Percentiles rank a stretch among this genome's conserved stretches.
Evolutionary conservation across 1,140 invertebrate species (phyloP).

Genomic region (Campoletis sonorensis): DNA sequence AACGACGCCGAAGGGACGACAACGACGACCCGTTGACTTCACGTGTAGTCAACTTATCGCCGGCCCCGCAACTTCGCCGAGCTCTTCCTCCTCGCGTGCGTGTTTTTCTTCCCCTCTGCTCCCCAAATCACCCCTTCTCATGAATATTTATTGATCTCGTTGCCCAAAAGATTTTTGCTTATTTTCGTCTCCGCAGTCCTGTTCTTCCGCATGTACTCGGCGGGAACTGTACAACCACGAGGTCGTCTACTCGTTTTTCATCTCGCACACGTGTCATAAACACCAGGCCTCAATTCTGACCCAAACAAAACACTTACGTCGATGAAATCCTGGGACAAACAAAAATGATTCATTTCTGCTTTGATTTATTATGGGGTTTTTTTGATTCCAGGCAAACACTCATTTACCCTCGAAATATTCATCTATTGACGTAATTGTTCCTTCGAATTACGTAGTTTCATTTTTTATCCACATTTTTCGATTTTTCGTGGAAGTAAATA

Average conservation of each 20-base stretch:
- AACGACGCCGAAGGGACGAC: slow-evolving; percentile 29
- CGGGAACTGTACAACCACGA: neutral
- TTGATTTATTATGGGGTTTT: too few species aligned
- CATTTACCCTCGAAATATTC: too few species aligned
- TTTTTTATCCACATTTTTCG: too few species aligned
- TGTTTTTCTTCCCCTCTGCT: neutral
- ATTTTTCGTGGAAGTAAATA: too few species aligned
- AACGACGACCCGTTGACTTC: slow-evolving; percentile 43
- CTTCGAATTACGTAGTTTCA: too few species aligned
- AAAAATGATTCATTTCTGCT: too few species aligned
- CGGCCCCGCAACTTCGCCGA: slow-evolving; percentile 15
- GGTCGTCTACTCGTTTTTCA: neutral
- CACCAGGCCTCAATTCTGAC: too few species aligned
- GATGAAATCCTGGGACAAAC: too few species aligned
- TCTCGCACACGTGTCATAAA: neutral
- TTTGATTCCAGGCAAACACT: too few species aligned
- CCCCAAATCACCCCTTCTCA: slow-evolving; percentile 7
- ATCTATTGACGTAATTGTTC: too few species aligned
- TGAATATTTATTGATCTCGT: slow-evolving; percentile 41
- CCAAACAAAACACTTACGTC: too few species aligned
- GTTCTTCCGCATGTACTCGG: neutral
- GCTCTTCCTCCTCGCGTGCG: slow-evolving; percentile 12
- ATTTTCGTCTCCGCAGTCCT: slow-evolving; percentile 32
- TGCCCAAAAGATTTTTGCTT: slow-evolving; percentile 36
- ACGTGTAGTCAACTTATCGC: slow-evolving; percentile 39